These are phyloP conservation scores for Brachyopa scutellaris DNA, from an alignment of 2,888 invertebrate species.

Conservation along the genomic window DNA sequence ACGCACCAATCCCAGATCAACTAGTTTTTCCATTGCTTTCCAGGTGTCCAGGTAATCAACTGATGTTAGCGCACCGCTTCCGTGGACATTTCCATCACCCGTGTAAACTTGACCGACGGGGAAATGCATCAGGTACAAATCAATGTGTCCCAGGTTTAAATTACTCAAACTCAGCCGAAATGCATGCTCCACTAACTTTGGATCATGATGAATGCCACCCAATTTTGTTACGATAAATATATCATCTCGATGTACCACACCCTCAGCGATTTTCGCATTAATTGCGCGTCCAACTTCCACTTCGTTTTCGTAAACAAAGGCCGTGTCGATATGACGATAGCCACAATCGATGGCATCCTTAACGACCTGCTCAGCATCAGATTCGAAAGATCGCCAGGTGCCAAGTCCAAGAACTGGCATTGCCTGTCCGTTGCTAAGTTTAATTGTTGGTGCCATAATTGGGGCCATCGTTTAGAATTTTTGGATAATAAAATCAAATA, in stretches of 20 bases:
- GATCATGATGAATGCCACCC: constrained; percentile 84
- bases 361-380: constrained; percentile 77
- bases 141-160: constrained; percentile 88
- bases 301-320: constrained; percentile 82
- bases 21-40: constrained; percentile 80
- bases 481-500: too few relatives aligned
- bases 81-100: constrained; percentile 82
- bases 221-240: constrained; percentile 80
- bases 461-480: constrained; percentile 45
- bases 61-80: constrained; percentile 77
- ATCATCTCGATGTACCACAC: constrained; percentile 80
- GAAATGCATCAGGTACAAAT: constrained; percentile 92
- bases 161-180: constrained; percentile 85
- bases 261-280: constrained; percentile 81
- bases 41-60: constrained; percentile 80
- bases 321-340: constrained; percentile 83
- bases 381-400: constrained; percentile 82
- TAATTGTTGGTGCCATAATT: constrained; percentile 82
- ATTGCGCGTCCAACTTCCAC: constrained; percentile 81
- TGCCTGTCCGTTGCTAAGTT: constrained; percentile 85
- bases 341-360: constrained; percentile 82
- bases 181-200: constrained; percentile 86
- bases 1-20: constrained; percentile 77
- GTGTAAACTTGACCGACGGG: constrained; percentile 86
- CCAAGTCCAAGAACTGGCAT: constrained; percentile 89